phyloP scores from a whole-genome alignment of 2,797 vertebrate species.

The Coregonus sp. region DNA sequence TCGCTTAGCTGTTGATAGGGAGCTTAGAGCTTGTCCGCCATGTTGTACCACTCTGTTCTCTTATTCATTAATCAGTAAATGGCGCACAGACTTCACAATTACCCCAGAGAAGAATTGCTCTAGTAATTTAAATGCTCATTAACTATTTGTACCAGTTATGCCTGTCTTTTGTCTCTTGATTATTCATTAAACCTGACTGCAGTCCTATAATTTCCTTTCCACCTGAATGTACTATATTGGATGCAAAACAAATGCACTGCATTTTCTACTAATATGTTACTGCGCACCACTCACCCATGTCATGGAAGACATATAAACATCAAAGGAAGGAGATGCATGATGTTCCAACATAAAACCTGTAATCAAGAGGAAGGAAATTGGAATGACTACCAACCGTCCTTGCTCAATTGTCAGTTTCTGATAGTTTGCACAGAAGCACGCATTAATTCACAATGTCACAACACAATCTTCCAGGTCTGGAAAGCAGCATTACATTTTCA shows the following conservation, averaged over 20 bases:
- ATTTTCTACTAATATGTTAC: neutral
- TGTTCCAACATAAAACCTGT: too few species aligned
- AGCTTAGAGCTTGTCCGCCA: slow-evolving; percentile 29
- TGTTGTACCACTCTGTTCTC: slow-evolving; percentile 37
- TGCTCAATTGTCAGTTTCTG: too few species aligned
- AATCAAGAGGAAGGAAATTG: too few species aligned
- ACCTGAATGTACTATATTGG: neutral
- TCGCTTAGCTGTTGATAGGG: neutral
- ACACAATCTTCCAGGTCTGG: too few species aligned
- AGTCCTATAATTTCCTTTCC: neutral
- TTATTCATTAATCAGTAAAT: slow-evolving; percentile 42
- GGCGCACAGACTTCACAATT: slow-evolving; percentile 28
- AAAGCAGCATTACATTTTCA: too few species aligned
- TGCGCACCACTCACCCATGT: too few species aligned
- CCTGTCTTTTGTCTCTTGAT: neutral
- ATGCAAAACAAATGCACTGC: neutral
- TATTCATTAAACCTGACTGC: neutral
- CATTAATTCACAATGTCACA: too few species aligned
- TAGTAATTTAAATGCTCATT: neutral
- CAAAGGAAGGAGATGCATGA: neutral
- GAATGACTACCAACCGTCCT: too few species aligned
- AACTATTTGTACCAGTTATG: neutral
- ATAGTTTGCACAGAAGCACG: too few species aligned
- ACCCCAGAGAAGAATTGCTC: neutral
- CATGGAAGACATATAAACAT: neutral